Percentiles rank a stretch among this genome's conserved stretches.
These are phyloP conservation scores for Sebastes oblongus DNA, from an alignment of 2,797 vertebrate species.

Conservation along the genomic window DNA sequence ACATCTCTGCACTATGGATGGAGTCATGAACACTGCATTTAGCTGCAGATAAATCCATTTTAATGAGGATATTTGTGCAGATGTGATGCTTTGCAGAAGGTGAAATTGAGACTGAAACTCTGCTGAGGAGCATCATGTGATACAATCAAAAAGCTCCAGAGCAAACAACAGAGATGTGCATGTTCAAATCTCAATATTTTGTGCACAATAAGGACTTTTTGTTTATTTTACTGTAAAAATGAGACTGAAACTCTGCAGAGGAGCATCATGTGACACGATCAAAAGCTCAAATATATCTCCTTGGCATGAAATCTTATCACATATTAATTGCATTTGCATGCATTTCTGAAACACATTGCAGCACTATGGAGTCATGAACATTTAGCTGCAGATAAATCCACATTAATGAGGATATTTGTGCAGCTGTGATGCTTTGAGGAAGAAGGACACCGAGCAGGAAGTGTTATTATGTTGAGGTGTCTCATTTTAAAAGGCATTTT, in stretches of 20 bases:
- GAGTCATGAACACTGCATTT: background rate
- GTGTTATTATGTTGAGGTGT: slow-evolving; percentile 2
- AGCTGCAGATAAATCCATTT: background rate
- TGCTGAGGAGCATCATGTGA: background rate
- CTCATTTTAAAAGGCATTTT: slow-evolving; percentile 11
- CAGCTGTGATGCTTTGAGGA: slow-evolving; percentile 13
- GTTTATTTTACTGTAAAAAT: background rate
- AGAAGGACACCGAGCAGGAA: slow-evolving; percentile 33
- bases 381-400: background rate
- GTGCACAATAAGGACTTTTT: background rate
- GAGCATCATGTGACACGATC: background rate
- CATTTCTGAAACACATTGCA: too few species aligned
- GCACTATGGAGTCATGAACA: background rate
- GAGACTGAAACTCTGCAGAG: background rate
- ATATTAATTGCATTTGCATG: background rate
- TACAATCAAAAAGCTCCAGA: background rate
- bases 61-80: background rate
- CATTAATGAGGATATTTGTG: background rate
- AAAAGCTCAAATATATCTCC: background rate
- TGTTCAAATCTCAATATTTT: background rate
- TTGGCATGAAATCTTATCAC: background rate
- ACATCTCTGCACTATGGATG: fast-evolving
- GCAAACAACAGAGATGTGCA: background rate
- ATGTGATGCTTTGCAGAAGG: too few species aligned
- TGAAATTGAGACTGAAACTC: background rate